Percentiles rank a stretch among this genome's conserved stretches.
Conservation (phyloP, 2,888 invertebrate genomes). For the Yponomeuta malinellus region DNA sequence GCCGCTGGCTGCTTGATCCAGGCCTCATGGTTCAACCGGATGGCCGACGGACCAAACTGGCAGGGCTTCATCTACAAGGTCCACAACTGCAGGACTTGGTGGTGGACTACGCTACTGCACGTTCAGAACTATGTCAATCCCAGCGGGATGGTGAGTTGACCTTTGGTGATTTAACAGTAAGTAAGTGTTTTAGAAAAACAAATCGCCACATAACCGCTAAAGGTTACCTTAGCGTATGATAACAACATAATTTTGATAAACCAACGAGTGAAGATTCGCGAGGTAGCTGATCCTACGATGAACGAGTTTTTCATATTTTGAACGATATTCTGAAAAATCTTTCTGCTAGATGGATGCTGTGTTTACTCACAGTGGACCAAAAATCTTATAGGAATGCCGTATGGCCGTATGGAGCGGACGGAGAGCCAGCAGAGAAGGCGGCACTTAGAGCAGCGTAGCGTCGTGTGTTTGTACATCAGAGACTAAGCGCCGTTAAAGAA, state of each 20-base stretch:
- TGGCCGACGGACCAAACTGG: slow-evolving; percentile 52
- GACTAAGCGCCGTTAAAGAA: too few relatives aligned
- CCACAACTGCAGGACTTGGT: slow-evolving; percentile 36
- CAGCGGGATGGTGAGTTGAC: slow-evolving; percentile 19
- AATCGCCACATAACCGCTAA: background rate
- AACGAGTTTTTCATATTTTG: background rate
- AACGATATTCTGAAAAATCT: background rate
- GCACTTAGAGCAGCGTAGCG: too few relatives aligned
- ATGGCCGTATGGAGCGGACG: too few relatives aligned
- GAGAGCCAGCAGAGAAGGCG: too few relatives aligned
- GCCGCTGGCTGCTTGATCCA: slow-evolving; percentile 20
- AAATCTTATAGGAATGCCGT: too few relatives aligned
- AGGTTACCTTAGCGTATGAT: too few relatives aligned
- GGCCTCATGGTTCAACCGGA: slow-evolving; percentile 36
- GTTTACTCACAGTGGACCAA: too few relatives aligned
- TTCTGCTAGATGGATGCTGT: too few relatives aligned
- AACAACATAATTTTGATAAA: too few relatives aligned
- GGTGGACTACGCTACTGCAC: slow-evolving; percentile 53
- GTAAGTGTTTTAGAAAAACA: background rate
- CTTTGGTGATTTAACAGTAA: background rate
- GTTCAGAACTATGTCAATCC: slow-evolving; percentile 44
- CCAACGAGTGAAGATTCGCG: too few relatives aligned
- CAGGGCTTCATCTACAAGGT: slow-evolving; percentile 34
- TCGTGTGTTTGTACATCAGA: too few relatives aligned
- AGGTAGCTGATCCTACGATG: too few relatives aligned